Percentiles rank a stretch among this genome's conserved stretches.
These are phyloP conservation scores for Eulithis testata DNA, from an alignment of 2,888 invertebrate species.

Conservation along the genomic window DNA sequence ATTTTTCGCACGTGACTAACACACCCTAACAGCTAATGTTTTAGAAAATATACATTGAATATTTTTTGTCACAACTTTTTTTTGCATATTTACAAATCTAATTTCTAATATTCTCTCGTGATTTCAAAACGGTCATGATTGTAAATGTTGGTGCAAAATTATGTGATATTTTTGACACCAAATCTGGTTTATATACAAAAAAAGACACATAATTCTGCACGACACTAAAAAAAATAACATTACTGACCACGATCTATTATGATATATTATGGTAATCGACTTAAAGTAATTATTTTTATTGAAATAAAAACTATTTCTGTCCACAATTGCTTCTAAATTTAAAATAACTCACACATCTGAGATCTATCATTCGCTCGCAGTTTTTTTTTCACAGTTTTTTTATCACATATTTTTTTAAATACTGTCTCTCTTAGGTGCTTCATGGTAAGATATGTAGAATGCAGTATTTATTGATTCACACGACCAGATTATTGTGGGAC, in stretches of 20 bases:
- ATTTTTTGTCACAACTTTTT: conserved; percentile 44
- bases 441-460: conserved; percentile 49
- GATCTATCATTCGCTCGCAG: conserved; percentile 82
- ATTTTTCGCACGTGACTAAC: conserved; percentile 54
- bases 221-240: conserved; percentile 46
- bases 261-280: conserved; percentile 16
- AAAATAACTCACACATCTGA: conserved; percentile 76
- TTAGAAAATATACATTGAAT: conserved; percentile 65
- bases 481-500: conserved; percentile 50
- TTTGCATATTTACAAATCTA: conserved; percentile 67
- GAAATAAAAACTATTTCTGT: conserved; percentile 51
- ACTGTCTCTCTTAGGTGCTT: conserved; percentile 64
- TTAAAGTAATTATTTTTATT: conserved; percentile 50
- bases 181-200: neutral
- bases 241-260: conserved; percentile 55
- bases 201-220: conserved; percentile 24
- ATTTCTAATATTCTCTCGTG: conserved; percentile 50
- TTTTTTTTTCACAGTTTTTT: conserved; percentile 73
- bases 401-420: conserved; percentile 71
- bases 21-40: conserved; percentile 54
- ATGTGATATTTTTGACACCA: conserved; percentile 5
- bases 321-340: conserved; percentile 65
- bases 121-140: conserved; percentile 38
- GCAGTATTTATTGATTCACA: conserved; percentile 38
- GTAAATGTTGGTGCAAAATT: conserved; percentile 37